phyloP scores from a whole-genome alignment of 2,888 invertebrate genomes.

The Octonoba sinensis region DNA sequence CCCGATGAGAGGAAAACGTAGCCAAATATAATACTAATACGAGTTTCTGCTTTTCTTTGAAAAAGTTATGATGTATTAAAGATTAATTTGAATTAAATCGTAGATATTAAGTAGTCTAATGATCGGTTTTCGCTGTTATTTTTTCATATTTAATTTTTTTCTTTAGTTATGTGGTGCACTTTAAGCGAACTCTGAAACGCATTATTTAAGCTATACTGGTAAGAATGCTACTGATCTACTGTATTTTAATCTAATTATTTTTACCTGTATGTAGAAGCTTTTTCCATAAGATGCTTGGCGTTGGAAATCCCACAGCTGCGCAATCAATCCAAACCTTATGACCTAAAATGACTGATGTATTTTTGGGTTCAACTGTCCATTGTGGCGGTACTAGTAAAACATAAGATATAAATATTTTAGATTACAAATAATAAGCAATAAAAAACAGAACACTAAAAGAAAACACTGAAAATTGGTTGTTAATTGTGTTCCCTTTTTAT shows the following conservation, averaged over 20 bases:
- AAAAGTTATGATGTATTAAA: too few species aligned
- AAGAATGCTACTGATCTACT: too few species aligned
- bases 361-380: slow-evolving; percentile 57
- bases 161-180: too few species aligned
- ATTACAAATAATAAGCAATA: neutral
- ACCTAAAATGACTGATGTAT: slow-evolving; percentile 49
- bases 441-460: neutral
- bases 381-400: slow-evolving; percentile 49
- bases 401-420: neutral
- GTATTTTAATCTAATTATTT: neutral
- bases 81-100: too few species aligned
- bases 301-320: slow-evolving; percentile 64
- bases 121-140: too few species aligned
- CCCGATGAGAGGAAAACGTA: too few species aligned
- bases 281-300: slow-evolving; percentile 65
- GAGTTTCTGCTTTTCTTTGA: too few species aligned
- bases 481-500: slow-evolving; percentile 68
- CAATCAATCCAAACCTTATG: slow-evolving; percentile 64
- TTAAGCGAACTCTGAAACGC: too few species aligned
- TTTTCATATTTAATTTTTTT: too few species aligned
- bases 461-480: slow-evolving; percentile 69
- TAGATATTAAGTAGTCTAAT: too few species aligned
- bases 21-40: too few species aligned
- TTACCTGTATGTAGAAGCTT: slow-evolving; percentile 57
- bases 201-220: too few species aligned